phyloP scores from a whole-genome alignment of 2,888 invertebrate genomes.

The Cosmopolites sordidus region DNA sequence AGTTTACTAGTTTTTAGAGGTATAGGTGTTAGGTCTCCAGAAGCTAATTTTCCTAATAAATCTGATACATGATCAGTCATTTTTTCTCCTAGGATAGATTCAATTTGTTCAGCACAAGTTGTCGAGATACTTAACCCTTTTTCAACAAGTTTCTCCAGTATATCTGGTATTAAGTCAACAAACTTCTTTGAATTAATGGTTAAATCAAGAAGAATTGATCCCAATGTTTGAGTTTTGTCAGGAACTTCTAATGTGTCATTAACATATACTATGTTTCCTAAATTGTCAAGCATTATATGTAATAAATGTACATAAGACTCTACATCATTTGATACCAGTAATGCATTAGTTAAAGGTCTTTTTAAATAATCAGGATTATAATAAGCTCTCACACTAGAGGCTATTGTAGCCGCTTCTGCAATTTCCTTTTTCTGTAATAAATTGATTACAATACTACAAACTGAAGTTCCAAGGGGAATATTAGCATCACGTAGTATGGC shows the following conservation, averaged over 20 bases:
- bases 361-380: slow-evolving; percentile 55
- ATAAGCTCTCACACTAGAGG: slow-evolving; percentile 56
- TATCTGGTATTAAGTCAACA: slow-evolving; percentile 47
- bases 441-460: slow-evolving; percentile 58
- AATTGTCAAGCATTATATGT: slow-evolving; percentile 52
- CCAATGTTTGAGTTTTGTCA: slow-evolving; percentile 51
- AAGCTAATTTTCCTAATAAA: slow-evolving; percentile 60
- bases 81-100: slow-evolving; percentile 61
- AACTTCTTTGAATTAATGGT: slow-evolving; percentile 50
- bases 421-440: slow-evolving; percentile 57
- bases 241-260: slow-evolving; percentile 27
- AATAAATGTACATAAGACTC: slow-evolving; percentile 60
- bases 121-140: slow-evolving; percentile 65
- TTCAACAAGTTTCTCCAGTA: slow-evolving; percentile 56
- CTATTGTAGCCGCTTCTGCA: slow-evolving; percentile 60
- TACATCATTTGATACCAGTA: slow-evolving; percentile 59
- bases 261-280: slow-evolving; percentile 31
- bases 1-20: slow-evolving; percentile 44
- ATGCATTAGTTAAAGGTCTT: slow-evolving; percentile 56
- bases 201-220: slow-evolving; percentile 54
- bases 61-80: slow-evolving; percentile 62
- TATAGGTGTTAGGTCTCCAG: slow-evolving; percentile 57
- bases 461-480: slow-evolving; percentile 53
- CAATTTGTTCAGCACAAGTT: slow-evolving; percentile 57
- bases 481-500: slow-evolving; percentile 58